Conservation (phyloP, 2,888 invertebrate genomes). For the Monopis laevigella region DNA sequence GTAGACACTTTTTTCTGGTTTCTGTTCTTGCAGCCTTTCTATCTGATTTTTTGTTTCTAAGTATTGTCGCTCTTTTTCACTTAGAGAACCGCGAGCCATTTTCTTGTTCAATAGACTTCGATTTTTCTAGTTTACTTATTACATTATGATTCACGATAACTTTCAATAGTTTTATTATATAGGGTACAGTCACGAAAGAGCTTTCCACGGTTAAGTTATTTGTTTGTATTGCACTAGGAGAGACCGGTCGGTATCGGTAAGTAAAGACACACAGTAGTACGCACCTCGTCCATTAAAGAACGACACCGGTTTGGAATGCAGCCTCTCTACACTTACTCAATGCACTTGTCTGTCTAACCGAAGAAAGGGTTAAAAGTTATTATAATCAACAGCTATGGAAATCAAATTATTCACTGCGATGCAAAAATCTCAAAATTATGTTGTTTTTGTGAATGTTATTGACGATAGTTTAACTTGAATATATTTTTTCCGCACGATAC, state of each 20-base stretch:
- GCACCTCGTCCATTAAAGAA: constrained; percentile 54
- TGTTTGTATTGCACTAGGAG: too few relatives aligned
- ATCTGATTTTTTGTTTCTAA: constrained; percentile 45
- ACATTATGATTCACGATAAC: constrained; percentile 30
- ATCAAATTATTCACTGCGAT: too few relatives aligned
- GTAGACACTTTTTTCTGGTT: constrained; percentile 35
- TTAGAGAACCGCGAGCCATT: constrained; percentile 57
- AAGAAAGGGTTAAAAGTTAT: background rate
- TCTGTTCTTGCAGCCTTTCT: constrained; percentile 39
- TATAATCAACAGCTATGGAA: too few relatives aligned
- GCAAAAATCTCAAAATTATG: too few relatives aligned
- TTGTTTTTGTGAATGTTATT: too few relatives aligned
- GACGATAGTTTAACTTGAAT: too few relatives aligned
- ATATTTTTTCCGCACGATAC: constrained; percentile 27
- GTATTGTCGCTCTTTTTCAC: constrained; percentile 55
- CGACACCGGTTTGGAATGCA: constrained; percentile 65
- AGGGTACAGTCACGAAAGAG: background rate
- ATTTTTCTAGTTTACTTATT: constrained; percentile 26
- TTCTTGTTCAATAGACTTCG: constrained; percentile 26
- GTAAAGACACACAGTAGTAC: constrained; percentile 46
- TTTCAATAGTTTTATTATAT: background rate
- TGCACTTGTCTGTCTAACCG: constrained; percentile 41
- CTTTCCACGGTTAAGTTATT: too few relatives aligned
- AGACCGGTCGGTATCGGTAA: too few relatives aligned
- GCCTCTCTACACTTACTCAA: constrained; percentile 44